A percentile compares a stretch with the other conserved stretches of the same genome.
Conservation (phyloP, 2,888 invertebrate species). For the Leptopilina syphax region DNA sequence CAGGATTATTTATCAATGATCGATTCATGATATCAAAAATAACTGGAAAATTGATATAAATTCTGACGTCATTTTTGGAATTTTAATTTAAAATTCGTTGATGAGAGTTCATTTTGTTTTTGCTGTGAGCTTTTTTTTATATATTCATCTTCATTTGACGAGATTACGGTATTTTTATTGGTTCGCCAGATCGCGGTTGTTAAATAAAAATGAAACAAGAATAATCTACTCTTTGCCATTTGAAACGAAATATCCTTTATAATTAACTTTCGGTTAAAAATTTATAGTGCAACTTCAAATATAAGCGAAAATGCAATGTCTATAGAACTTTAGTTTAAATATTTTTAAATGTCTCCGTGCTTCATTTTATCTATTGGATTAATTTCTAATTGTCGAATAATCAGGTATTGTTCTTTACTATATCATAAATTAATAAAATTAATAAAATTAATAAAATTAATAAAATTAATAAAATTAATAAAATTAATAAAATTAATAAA, state of each 20-base stretch:
- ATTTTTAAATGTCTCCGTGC: no score
- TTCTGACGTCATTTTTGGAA: slow-evolving; percentile 7
- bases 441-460: no score
- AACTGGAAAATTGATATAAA: background rate
- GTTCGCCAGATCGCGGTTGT: background rate
- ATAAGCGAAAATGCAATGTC: no score
- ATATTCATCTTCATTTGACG: background rate
- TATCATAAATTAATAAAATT: no score
- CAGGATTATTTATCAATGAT: slow-evolving; percentile 7
- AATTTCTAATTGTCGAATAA: no score
- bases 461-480: no score
- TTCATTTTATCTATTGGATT: no score
- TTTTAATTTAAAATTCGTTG: background rate
- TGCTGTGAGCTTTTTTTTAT: background rate
- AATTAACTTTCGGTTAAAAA: background rate
- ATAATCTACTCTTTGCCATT: background rate
- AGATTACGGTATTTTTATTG: slow-evolving; percentile 31
- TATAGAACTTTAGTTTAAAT: no score
- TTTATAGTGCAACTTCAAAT: background rate
- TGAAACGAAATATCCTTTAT: background rate
- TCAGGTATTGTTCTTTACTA: no score
- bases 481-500: no score
- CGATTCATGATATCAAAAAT: background rate
- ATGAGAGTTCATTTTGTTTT: background rate
- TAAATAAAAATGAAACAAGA: background rate